A percentile compares a stretch with the other conserved stretches of the same genome.
Evolutionary conservation across 23 tunicate species (phyloP).

Genomic region (Oikopleura dioica): DNA sequence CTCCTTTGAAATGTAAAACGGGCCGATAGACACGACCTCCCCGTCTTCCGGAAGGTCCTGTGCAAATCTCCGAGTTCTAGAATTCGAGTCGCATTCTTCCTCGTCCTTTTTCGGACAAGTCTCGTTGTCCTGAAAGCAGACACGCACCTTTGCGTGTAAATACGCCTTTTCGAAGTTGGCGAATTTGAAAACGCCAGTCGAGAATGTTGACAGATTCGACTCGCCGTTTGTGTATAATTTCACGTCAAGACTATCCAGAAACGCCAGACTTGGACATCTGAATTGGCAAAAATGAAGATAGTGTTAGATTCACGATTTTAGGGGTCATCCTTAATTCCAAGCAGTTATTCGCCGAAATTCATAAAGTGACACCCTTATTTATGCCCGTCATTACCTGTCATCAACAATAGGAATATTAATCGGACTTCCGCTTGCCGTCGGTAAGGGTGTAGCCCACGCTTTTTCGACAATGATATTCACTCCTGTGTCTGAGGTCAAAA

Average conservation of each 20-base stretch:
- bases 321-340: too few species aligned
- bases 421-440: neutral
- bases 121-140: neutral
- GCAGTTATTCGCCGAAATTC: too few species aligned
- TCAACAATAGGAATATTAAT: neutral
- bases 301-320: too few species aligned
- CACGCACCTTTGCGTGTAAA: neutral
- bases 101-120: slow-evolving; percentile 7
- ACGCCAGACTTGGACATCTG: neutral
- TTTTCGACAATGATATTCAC: neutral
- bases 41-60: too few species aligned
- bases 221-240: neutral
- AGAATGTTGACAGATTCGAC: neutral
- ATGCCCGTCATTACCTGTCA: neutral
- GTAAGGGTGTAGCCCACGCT: slow-evolving; percentile 12
- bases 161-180: neutral
- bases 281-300: too few species aligned
- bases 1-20: too few species aligned
- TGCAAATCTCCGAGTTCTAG: too few species aligned
- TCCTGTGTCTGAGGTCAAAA: neutral
- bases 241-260: neutral
- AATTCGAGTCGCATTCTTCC: too few species aligned
- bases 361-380: too few species aligned
- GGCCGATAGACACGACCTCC: too few species aligned
- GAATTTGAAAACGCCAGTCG: slow-evolving; percentile 2